Evolutionary conservation across 1,140 invertebrate species (phyloP).

Genomic region (Aphelenchoides avenae): DNA sequence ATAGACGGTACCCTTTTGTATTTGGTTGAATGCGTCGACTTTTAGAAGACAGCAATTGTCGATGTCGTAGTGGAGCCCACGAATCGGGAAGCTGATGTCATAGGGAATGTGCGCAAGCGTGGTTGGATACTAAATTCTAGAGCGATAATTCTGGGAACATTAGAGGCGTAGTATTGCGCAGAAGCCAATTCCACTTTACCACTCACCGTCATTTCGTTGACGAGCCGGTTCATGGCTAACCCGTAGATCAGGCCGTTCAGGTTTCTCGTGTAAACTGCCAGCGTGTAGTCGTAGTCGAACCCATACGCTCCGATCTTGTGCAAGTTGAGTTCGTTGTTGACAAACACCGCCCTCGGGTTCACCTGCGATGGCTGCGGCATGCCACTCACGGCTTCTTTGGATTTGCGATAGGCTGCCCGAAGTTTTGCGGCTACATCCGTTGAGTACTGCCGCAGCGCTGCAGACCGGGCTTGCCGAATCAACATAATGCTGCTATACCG

Average conservation of each 20-base stretch:
- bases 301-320: constrained; percentile 88
- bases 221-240: constrained; percentile 77
- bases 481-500: too few species aligned
- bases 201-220: constrained; percentile 73
- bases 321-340: constrained; percentile 90
- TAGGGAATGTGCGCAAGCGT: constrained; percentile 77
- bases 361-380: constrained; percentile 12
- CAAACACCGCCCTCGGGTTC: constrained; percentile 75
- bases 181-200: constrained; percentile 64
- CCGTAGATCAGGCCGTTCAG: constrained; percentile 87
- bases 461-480: too few species aligned
- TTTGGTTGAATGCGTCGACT: constrained; percentile 90
- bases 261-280: constrained; percentile 86
- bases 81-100: constrained; percentile 80
- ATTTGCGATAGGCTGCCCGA: constrained; percentile 12
- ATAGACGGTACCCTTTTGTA: constrained; percentile 90
- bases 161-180: too few species aligned
- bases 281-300: constrained; percentile 96
- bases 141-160: too few species aligned
- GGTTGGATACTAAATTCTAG: constrained; percentile 79
- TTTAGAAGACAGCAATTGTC: constrained; percentile 89
- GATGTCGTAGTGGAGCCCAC: constrained; percentile 91
- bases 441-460: too few species aligned
- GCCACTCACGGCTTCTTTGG: constrained; percentile 7
- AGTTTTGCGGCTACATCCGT: constrained; percentile 1